Base-by-base conservation (phyloP, 2,888 invertebrate species). In the Scrobipalpa costella region DNA sequence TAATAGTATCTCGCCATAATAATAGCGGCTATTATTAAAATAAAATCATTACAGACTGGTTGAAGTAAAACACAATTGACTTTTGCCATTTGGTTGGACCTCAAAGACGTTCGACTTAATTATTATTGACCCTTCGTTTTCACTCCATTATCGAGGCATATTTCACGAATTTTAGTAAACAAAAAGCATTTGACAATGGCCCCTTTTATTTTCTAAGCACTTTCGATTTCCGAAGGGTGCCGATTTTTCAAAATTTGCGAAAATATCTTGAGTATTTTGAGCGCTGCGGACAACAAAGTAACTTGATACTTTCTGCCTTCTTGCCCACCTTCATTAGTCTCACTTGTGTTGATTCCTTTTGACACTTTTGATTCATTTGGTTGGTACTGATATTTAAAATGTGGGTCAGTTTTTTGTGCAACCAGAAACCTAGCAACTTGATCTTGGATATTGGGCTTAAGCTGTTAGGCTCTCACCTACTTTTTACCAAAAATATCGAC, bases 41-140 rank as follows among this genome's bases (percentile, higher is more conserved):
- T 76, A 75, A 77, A 85, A 81, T 87, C 79, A 84, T 85, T 85
- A 85, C 66, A 68, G 73, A 73, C 73, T 80, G 83, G 79, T 82
- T 79, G 77, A 76, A 79, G 77, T 66, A 81, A 78, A 83, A 80
- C 79, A 90, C 88, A 90, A 90, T 90, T 83, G 87, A 90, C 88
- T 90, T 84, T 90, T 90, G 84, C 88, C 89, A 81, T 87, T 87
- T 80, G 80, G 85, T 68, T 90, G 89, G 67, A 62, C 86, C 73
- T 83, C 86, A 90, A 90, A 90, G 89, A 90, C 82, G 76, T 72
- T 73, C 75, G 77, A 76, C 86, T 87, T 87, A 86, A 89, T 88
- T 88, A 80, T 63, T 88, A 80, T 86, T 88, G 87, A 87, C 88
- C 88, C 89, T 76, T 78, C 73, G 66, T 81, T 86, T 85, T 79